These are phyloP conservation scores for Henricia sp. DNA, from an alignment of 53 echinoderm and acorn worm genomes.

Conservation along the genomic window DNA sequence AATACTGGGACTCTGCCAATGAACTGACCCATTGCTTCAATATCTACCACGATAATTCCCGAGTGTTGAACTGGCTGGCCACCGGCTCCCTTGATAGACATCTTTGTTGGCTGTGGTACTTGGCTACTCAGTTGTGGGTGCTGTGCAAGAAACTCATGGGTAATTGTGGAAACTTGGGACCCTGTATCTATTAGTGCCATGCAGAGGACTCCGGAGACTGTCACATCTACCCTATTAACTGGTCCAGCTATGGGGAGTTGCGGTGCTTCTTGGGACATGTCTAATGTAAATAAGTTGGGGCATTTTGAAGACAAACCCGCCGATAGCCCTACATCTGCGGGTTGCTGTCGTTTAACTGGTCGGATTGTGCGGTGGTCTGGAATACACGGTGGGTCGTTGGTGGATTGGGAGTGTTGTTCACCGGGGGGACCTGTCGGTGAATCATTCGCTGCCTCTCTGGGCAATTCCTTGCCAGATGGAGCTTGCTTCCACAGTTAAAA, in stretches of 20 bases:
- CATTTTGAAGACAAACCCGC: background rate
- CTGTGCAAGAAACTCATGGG: background rate
- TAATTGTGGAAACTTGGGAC: slow-evolving; percentile 9
- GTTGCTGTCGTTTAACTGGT: background rate
- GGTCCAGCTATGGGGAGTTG: background rate
- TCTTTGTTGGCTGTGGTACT: background rate
- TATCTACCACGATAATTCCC: background rate
- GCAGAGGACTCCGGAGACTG: background rate
- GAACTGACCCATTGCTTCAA: background rate
- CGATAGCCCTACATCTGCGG: slow-evolving; percentile 20
- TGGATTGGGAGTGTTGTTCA: background rate
- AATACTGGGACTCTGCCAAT: slow-evolving; percentile 1
- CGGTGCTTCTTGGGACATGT: too few species aligned
- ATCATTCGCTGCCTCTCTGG: background rate
- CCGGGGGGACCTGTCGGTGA: background rate
- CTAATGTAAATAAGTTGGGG: slow-evolving; percentile 3
- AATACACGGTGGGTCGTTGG: background rate
- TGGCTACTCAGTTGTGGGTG: background rate
- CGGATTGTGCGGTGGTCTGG: background rate
- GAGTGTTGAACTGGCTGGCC: slow-evolving; percentile 6
- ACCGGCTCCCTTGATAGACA: slow-evolving; percentile 14
- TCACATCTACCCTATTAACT: background rate
- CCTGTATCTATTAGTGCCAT: slow-evolving; percentile 8
- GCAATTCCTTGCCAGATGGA: slow-evolving; percentile 1
- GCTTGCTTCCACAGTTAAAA: background rate